phyloP scores from a whole-genome alignment of 1,140 invertebrate genomes.

The Diachasmimorpha longicaudata region DNA sequence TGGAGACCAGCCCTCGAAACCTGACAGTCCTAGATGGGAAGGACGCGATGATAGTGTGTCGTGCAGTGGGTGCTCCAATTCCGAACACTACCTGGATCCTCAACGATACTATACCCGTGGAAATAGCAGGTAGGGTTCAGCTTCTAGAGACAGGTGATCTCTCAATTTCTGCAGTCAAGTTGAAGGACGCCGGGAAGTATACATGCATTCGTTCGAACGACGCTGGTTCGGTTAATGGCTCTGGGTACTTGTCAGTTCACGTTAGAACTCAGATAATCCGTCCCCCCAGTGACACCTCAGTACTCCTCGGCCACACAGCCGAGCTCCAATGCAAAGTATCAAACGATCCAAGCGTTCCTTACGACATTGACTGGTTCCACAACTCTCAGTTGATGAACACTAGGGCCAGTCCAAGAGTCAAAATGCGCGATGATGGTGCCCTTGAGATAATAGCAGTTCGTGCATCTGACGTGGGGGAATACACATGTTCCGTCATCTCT shows the following conservation, averaged over 20 bases:
- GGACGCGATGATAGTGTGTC: slow-evolving; percentile 85
- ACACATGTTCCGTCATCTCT: slow-evolving; percentile 82
- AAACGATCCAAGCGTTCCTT: slow-evolving; percentile 90
- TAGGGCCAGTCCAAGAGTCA: slow-evolving; percentile 70
- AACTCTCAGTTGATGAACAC: slow-evolving; percentile 80
- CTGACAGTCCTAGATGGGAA: slow-evolving; percentile 89
- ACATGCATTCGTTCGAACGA: slow-evolving; percentile 88
- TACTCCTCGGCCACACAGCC: slow-evolving; percentile 88
- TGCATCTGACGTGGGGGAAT: slow-evolving; percentile 82
- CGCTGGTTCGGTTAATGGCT: slow-evolving; percentile 82
- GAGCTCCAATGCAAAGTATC: slow-evolving; percentile 91
- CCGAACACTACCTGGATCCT: slow-evolving; percentile 93
- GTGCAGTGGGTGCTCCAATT: slow-evolving; percentile 85
- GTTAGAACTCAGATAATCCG: slow-evolving; percentile 91
- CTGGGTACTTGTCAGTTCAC: slow-evolving; percentile 76
- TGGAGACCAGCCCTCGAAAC: slow-evolving; percentile 83
- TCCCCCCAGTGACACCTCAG: slow-evolving; percentile 87
- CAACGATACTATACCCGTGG: slow-evolving; percentile 69
- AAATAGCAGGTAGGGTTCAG: slow-evolving; percentile 76
- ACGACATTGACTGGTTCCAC: slow-evolving; percentile 90
- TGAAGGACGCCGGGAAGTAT: slow-evolving; percentile 85
- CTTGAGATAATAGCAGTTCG: slow-evolving; percentile 82
- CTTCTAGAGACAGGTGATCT: slow-evolving; percentile 85
- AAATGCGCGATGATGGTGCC: slow-evolving; percentile 77
- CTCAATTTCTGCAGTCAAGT: slow-evolving; percentile 83